Conservation (phyloP, 1,140 invertebrate genomes). For the Sitobion miscanthi region DNA sequence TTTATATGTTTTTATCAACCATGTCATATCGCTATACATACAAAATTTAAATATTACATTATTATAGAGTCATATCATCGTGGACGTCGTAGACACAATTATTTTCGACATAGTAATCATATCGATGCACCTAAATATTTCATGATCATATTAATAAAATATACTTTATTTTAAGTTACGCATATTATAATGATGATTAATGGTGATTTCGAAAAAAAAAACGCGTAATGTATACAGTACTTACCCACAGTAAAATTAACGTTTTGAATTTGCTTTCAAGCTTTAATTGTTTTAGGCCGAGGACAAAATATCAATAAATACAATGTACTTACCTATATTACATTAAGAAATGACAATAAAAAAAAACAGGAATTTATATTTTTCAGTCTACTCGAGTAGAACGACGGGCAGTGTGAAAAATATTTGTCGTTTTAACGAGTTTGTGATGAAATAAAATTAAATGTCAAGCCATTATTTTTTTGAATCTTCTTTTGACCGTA, state of each 20-base stretch:
- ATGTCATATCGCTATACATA: background rate
- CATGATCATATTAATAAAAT: background rate
- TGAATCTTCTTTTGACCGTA: background rate
- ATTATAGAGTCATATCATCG: too few relatives aligned
- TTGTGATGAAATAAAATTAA: background rate
- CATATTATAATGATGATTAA: background rate
- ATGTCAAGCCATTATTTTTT: background rate
- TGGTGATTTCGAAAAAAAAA: background rate
- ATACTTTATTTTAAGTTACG: background rate
- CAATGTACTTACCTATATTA: background rate
- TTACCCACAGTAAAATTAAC: background rate
- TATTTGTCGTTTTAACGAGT: slow-evolving; percentile 21
- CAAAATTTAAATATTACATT: background rate
- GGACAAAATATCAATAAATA: background rate
- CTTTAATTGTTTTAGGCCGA: background rate
- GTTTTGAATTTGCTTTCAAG: background rate
- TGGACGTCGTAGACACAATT: background rate
- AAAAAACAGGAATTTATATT: background rate
- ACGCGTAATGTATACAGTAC: background rate
- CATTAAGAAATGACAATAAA: background rate
- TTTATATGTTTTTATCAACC: background rate
- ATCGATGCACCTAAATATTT: background rate
- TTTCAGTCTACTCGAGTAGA: background rate
- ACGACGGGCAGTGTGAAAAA: background rate
- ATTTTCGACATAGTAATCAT: background rate